These are phyloP conservation scores for Picathartes gymnocephalus DNA, from an alignment of 2,113 vertebrate species.

Conservation along the genomic window DNA sequence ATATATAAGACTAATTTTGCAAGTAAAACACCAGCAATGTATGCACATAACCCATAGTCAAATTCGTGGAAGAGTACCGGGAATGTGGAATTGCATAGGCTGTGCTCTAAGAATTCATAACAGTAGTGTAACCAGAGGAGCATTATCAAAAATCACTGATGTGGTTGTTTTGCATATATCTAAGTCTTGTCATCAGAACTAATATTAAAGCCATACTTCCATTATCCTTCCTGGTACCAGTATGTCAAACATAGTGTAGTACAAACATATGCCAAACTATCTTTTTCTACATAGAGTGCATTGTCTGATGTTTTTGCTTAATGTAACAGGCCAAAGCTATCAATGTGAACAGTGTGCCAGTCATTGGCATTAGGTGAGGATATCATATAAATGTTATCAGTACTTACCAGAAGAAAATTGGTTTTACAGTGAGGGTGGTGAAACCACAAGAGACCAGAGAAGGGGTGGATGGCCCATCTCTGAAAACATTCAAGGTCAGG, in stretches of 20 bases:
- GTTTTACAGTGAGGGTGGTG: neutral
- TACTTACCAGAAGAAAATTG: neutral
- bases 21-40: neutral
- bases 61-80: neutral
- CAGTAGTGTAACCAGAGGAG: neutral
- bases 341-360: neutral
- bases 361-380: neutral
- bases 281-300: neutral
- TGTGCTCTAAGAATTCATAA: neutral
- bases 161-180: neutral
- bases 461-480: neutral
- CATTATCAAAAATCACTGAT: neutral
- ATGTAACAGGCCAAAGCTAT: neutral
- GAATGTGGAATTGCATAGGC: neutral
- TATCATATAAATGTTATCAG: neutral
- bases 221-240: slow-evolving; percentile 4
- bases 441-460: neutral
- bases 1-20: neutral
- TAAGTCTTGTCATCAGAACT: slow-evolving; percentile 28
- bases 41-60: neutral
- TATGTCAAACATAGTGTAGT: neutral
- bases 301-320: neutral
- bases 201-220: slow-evolving; percentile 2
- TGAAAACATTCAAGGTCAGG: neutral
- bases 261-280: neutral